These are phyloP conservation scores for Lagocephalus sceleratus DNA, from an alignment of 2,797 vertebrate genomes.

Conservation along the genomic window DNA sequence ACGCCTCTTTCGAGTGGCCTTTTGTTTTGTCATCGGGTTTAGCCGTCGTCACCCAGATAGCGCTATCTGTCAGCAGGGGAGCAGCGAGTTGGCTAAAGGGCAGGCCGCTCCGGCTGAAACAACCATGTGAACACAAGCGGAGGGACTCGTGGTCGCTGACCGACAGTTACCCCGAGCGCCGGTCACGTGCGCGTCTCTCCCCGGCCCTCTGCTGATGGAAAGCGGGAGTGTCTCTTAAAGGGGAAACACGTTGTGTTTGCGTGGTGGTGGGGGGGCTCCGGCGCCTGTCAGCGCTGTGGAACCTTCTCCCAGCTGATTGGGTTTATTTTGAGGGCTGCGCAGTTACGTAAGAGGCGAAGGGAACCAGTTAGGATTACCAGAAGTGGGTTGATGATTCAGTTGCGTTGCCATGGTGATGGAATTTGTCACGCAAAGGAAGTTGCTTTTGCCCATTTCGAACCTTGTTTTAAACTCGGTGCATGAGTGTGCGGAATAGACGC, in stretches of 20 bases:
- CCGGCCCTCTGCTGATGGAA: constrained; percentile 51
- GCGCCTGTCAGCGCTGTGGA: background rate
- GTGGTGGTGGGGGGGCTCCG: background rate
- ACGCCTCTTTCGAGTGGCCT: background rate
- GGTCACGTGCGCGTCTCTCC: background rate
- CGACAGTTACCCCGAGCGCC: constrained; percentile 58
- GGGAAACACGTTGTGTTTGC: background rate
- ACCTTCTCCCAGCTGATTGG: background rate
- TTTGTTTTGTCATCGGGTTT: constrained; percentile 8
- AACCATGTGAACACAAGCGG: constrained; percentile 27
- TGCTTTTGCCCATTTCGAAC: no score
- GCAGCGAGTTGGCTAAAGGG: constrained; percentile 45
- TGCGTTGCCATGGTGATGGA: constrained; percentile 17
- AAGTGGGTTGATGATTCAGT: constrained; percentile 19
- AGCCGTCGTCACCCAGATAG: constrained; percentile 1
- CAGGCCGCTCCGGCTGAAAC: constrained; percentile 18
- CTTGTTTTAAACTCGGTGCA: background rate
- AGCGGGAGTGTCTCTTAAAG: constrained; percentile 9
- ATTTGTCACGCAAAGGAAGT: no score
- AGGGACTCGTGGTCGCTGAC: constrained; percentile 62
- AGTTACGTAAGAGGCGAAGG: constrained; percentile 33
- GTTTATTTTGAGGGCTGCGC: constrained; percentile 13
- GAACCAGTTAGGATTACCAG: constrained; percentile 24
- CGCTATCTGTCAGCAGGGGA: constrained; percentile 28
- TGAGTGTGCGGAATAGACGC: background rate